A percentile compares a stretch with the other conserved stretches of the same genome.
These are phyloP conservation scores for Chymomyza fuscimana DNA, from an alignment of 2,888 invertebrate genomes.

Conservation along the genomic window DNA sequence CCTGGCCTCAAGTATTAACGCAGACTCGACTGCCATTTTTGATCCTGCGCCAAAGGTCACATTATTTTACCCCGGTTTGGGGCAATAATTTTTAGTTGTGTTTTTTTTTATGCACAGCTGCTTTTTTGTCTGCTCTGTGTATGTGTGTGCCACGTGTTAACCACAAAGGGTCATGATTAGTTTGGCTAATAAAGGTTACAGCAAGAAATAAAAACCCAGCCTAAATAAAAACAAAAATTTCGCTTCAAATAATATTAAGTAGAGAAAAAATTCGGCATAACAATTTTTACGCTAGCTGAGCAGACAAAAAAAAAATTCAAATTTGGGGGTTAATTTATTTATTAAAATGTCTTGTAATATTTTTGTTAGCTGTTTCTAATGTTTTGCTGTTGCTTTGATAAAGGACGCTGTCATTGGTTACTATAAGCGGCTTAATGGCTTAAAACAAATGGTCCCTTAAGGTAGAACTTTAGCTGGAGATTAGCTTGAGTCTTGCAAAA, in stretches of 20 bases:
- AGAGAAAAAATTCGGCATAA: background rate
- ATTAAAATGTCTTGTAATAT: background rate
- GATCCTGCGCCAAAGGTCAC: background rate
- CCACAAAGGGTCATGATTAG: conserved; percentile 73
- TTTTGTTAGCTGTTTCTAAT: background rate
- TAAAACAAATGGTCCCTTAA: background rate
- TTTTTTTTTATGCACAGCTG: conserved; percentile 20
- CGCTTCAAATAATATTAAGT: background rate
- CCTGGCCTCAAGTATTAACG: background rate
- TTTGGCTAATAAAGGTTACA: conserved; percentile 49
- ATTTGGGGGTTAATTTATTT: conserved; percentile 2
- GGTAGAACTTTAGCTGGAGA: background rate
- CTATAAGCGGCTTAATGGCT: background rate
- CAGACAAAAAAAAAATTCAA: conserved; percentile 3
- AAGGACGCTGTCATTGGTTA: background rate
- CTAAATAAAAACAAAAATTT: conserved; percentile 21
- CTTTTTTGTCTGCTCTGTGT: conserved; percentile 4
- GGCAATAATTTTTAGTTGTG: conserved; percentile 54
- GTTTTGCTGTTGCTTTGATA: background rate
- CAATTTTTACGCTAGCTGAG: conserved; percentile 14
- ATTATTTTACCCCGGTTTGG: conserved; percentile 19
- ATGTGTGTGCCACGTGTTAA: conserved; percentile 58
- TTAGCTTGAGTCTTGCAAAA: background rate
- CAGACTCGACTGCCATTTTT: conserved; percentile 34
- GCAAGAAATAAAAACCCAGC: conserved; percentile 14